Evolutionary conservation across 2,113 vertebrate species (phyloP).

Genomic region (Phalacrocorax brasilianus): DNA sequence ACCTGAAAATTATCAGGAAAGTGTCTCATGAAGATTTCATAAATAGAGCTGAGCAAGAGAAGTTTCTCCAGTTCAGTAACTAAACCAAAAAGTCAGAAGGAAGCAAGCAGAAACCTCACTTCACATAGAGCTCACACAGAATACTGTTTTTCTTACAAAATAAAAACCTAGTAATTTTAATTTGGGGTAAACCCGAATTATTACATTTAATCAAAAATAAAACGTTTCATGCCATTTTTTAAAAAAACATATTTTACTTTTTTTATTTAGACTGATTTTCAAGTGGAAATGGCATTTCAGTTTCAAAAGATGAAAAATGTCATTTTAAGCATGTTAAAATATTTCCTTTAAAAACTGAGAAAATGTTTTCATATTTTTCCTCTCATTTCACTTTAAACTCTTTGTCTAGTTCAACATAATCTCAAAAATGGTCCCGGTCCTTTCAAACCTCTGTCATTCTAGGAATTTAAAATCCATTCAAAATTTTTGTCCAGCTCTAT

Average conservation of each 20-base stretch:
- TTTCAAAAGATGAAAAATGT: background rate
- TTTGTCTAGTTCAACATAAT: background rate
- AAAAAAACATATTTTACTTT: fast-evolving
- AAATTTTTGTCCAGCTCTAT: background rate
- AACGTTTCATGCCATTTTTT: background rate
- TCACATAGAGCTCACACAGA: background rate
- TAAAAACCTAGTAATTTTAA: background rate
- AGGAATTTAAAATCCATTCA: background rate
- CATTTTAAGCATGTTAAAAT: background rate
- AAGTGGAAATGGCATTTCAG: background rate
- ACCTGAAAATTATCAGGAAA: background rate
- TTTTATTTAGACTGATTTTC: background rate
- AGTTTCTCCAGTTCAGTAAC: background rate
- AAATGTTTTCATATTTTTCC: background rate
- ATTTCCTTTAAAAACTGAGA: background rate
- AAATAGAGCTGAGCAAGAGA: background rate
- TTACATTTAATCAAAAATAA: background rate
- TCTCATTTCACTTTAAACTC: background rate
- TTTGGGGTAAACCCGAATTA: background rate
- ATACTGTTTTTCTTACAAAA: background rate
- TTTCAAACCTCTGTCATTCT: background rate
- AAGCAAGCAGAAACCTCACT: background rate
- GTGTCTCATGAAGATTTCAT: background rate
- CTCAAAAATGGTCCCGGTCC: background rate
- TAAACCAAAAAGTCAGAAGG: background rate